Conservation (phyloP, 2,113 vertebrate species). For the Nothocercus julius region DNA sequence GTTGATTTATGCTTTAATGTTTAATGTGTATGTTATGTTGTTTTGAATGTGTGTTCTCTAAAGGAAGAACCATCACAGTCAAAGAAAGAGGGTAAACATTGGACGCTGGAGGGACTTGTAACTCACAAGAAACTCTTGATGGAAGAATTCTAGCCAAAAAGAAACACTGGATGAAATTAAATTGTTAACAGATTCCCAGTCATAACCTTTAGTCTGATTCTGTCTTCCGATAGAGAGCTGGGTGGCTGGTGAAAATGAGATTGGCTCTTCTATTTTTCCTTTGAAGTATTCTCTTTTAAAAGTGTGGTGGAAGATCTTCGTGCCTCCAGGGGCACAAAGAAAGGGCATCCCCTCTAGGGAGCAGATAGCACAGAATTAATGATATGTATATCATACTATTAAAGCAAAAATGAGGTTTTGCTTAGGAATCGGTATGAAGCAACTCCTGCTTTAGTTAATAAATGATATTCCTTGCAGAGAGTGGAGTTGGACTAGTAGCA, state of each 20-base stretch:
- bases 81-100: neutral
- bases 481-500: neutral
- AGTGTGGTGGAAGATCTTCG: neutral
- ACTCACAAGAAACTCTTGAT: neutral
- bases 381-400: neutral
- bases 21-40: no score
- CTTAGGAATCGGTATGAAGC: neutral
- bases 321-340: neutral
- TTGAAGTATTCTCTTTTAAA: neutral
- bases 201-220: neutral
- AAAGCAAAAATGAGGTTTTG: neutral
- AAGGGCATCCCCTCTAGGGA: neutral
- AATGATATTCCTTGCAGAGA: neutral
- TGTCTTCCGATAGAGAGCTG: neutral
- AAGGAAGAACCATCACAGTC: accelerated
- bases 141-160: neutral
- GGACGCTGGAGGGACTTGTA: neutral
- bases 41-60: neutral
- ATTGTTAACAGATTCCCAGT: neutral
- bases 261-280: neutral
- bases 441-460: neutral
- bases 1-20: neutral
- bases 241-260: neutral
- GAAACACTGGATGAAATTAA: neutral
- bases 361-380: neutral